phyloP scores from a whole-genome alignment of 2,797 vertebrate genomes.

The Brachymystax lenok region DNA sequence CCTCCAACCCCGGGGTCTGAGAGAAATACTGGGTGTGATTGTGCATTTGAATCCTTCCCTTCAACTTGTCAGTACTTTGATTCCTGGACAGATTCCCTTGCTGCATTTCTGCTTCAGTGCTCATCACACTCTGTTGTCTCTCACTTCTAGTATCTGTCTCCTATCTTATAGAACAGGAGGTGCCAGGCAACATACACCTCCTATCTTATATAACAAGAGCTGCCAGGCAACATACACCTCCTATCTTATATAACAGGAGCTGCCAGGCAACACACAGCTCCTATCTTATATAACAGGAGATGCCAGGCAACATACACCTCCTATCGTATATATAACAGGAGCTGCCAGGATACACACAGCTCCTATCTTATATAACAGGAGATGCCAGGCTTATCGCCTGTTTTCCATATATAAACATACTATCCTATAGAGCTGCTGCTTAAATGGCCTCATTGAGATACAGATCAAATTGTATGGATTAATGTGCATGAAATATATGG shows the following conservation, averaged over 20 bases:
- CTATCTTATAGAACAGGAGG: constrained; percentile 75
- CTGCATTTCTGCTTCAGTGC: constrained; percentile 79
- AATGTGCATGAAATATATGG: no score
- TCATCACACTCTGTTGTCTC: constrained; percentile 70
- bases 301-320: no score
- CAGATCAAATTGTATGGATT: constrained; percentile 27
- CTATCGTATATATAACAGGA: no score
- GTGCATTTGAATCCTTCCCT: constrained; percentile 71
- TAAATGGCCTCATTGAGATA: constrained; percentile 58
- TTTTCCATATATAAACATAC: no score
- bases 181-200: constrained; percentile 67
- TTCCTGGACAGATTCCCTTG: constrained; percentile 79
- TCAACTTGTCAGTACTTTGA: constrained; percentile 81
- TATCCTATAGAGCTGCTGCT: no score
- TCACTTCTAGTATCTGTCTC: constrained; percentile 73
- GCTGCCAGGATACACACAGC: no score
- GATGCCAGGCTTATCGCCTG: constrained; percentile 52
- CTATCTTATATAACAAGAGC: constrained; percentile 62
- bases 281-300: no score
- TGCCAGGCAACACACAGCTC: no score
- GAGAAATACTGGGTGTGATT: constrained; percentile 66
- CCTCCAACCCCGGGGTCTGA: constrained; percentile 58
- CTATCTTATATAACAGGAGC: no score
- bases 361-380: no score
- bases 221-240: no score